phyloP scores from a whole-genome alignment of 2,113 vertebrate species.

The Columbina picui region DNA sequence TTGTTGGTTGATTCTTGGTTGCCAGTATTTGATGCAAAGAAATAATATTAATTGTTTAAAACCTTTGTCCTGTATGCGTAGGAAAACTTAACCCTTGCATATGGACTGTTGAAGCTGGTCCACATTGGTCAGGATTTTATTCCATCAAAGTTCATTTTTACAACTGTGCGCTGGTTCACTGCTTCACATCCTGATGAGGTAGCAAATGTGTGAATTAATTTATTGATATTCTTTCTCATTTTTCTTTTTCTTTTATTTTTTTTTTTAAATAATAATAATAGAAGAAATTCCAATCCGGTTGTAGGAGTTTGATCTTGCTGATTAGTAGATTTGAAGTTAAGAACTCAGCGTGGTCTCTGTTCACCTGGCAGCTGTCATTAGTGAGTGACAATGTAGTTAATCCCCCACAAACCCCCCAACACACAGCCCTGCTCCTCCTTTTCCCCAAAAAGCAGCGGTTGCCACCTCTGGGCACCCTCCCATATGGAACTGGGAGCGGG shows the following conservation, averaged over 20 bases:
- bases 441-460: slow-evolving; percentile 14
- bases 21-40: neutral
- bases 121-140: neutral
- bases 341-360: slow-evolving; percentile 51
- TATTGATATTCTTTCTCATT: neutral
- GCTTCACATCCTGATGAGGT: neutral
- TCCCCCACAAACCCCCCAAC: neutral
- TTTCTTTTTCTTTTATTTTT: accelerated
- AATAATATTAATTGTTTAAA: neutral
- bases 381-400: slow-evolving; percentile 48
- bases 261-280: neutral
- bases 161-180: neutral
- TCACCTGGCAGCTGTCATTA: slow-evolving; percentile 59
- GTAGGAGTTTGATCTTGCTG: slow-evolving; percentile 42
- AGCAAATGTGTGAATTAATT: neutral
- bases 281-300: neutral
- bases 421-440: neutral
- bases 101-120: neutral
- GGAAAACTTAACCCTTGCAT: neutral
- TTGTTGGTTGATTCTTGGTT: neutral
- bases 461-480: neutral
- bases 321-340: slow-evolving; percentile 46
- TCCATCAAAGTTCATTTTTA: slow-evolving; percentile 1
- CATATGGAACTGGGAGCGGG: neutral
- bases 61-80: neutral